Evolutionary conservation across 2,797 vertebrate species (phyloP), one percentile per base, ranked within the genome.

Genomic region (Tapirus indicus): DNA sequence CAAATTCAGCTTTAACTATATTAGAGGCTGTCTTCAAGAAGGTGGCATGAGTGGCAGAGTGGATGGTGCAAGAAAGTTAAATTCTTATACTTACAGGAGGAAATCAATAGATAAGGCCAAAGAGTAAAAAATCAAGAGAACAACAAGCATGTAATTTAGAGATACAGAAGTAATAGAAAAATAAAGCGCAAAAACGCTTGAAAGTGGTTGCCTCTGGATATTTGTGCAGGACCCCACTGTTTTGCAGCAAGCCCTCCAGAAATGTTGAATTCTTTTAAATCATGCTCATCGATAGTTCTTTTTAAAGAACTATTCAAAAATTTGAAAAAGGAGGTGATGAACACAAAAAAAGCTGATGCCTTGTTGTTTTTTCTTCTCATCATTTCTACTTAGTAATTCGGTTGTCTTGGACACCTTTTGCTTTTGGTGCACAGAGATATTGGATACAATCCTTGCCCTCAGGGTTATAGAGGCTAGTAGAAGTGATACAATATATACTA

Each of bases 251-350:
- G 17, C 21, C 18, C 12, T 44, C 14, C 68, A 69, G 62, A 92
- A 90, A 94, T 58, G 88, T 47, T 94, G 60, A 64, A 69, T 58
- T 80, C 27, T 66, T 96, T 80, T 32, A 88, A 66, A n/a, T 8
- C 62, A 52, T 4, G 2, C 56, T 10, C 62, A 88, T 90, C 44
- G 60, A 41, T 41, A 86, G 47, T 47, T 47, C 2, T 35, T 60
- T 89, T 54, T 18, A 66, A 0, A 17, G 20, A 56, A 47, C 32
- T 91, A 20, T 62, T 79, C 21, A 52, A 52, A 89, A 94, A 69
- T 18, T 29, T 78, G 35, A 77, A 35, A 47, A 90, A 60, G 7
- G 2, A 16, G 5, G 1, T 10, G 21, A 20, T 27, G 9, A 86
- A 47, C n/a, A 29, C 27, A 41, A 25, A 41, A 78, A 84, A 78